Evolutionary conservation across 2,888 invertebrate species (phyloP).

Genomic region (Tetrapedia diversipes): DNA sequence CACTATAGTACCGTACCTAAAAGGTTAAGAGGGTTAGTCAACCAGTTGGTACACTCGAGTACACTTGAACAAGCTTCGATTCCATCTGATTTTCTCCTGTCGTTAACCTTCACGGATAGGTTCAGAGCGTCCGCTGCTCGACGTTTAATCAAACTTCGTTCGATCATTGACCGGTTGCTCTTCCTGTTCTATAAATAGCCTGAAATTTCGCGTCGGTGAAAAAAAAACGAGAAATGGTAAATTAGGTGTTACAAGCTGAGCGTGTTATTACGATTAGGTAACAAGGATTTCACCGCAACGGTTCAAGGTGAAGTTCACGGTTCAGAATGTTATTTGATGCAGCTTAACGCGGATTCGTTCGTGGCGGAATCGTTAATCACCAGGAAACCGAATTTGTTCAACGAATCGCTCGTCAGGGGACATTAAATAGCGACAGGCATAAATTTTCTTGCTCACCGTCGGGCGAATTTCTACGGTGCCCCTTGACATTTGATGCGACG

Average conservation of each 20-base stretch:
- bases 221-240: not conserved
- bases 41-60: no score
- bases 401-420: not conserved
- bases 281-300: not conserved
- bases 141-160: not conserved
- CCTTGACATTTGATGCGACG: constrained; percentile 36
- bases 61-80: not conserved
- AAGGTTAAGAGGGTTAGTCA: no score
- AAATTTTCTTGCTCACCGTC: constrained; percentile 20
- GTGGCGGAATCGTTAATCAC: not conserved
- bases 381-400: no score
- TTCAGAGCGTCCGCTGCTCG: not conserved
- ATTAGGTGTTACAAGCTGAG: not conserved
- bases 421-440: constrained; percentile 5
- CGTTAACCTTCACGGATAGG: not conserved
- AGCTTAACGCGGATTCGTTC: not conserved
- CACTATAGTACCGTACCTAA: no score
- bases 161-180: no score
- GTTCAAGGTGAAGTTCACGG: constrained; percentile 16
- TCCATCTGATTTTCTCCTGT: constrained; percentile 5
- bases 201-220: no score
- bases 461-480: constrained; percentile 34
- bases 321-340: not conserved
- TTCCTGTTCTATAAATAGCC: not conserved
- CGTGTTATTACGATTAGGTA: constrained; percentile 1